These are phyloP conservation scores for Osmerus eperlanus DNA, from an alignment of 2,113 vertebrate genomes.

Conservation along the genomic window DNA sequence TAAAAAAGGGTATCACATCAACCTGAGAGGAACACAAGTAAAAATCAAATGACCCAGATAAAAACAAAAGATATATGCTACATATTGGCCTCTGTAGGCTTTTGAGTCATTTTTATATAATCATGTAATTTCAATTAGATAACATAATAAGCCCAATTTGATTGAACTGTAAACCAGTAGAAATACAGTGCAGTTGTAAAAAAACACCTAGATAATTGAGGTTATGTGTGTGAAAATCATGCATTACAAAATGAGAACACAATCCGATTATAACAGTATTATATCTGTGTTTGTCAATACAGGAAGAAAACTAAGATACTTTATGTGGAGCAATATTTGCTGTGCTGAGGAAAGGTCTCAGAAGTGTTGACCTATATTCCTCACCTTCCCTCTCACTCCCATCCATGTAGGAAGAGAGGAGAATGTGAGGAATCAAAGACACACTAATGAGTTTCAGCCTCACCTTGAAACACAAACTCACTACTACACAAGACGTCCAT, in stretches of 20 bases:
- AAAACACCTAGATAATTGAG: constrained; percentile 49
- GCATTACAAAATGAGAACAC: constrained; percentile 13
- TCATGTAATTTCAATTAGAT: constrained; percentile 38
- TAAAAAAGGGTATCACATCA: constrained; percentile 52
- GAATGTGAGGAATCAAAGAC: too few species aligned
- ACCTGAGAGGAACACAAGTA: constrained; percentile 69
- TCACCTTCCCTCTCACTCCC: too few species aligned
- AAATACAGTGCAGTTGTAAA: constrained; percentile 58
- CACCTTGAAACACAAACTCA: too few species aligned
- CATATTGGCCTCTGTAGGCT: constrained; percentile 63
- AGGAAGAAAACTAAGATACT: constrained; percentile 42
- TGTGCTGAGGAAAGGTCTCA: constrained; percentile 40
- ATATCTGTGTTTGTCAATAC: constrained; percentile 26
- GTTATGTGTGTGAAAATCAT: constrained; percentile 36
- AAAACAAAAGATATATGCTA: constrained; percentile 60
- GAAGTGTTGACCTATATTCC: constrained; percentile 14
- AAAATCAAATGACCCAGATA: constrained; percentile 57
- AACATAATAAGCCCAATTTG: constrained; percentile 51
- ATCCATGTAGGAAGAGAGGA: too few species aligned
- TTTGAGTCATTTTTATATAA: constrained; percentile 58
- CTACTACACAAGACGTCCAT: too few species aligned
- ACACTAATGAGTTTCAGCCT: too few species aligned
- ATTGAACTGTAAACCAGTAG: constrained; percentile 54
- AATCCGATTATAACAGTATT: constrained; percentile 33
- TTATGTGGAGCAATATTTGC: constrained; percentile 34